Base-by-base conservation (phyloP, 2,113 vertebrate species). In the Pomatostomus ruficeps region DNA sequence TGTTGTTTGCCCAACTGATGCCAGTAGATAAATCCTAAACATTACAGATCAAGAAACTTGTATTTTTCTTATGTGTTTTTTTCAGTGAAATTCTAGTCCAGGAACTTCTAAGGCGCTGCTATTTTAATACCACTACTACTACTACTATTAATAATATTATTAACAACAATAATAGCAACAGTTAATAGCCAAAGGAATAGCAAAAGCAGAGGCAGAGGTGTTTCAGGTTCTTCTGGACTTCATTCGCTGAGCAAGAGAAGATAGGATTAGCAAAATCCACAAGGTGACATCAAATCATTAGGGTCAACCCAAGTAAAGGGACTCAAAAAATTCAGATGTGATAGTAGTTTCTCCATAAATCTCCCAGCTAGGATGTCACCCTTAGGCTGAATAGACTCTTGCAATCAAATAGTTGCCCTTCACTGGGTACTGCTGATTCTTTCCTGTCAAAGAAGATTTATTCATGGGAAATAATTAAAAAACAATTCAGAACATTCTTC, bases 371-470 rank as follows among this genome's bases (percentile, higher is more conserved):
- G n/a, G 49, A 77, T 80, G 70, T 90, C 78, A 93, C 75, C 75
- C 90, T 89, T 61, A 90, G 59, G 59, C 66, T 73, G 71, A 91
- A 76, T 28, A 92, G 84, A 85, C 73, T 52, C 43, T 88, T 67
- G 29, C 77, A 66, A 46, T 90, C 51, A 80, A 88, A 80, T 49
- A 85, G 82, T 74, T 93, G 82, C 71, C 78, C 90, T 96, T 93
- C 91, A 82, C 63, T 43, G 35, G 42, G 15, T 88, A 58, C 58
- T 77, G 78, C 63, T 90, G 92, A 95, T 71, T 91, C 63, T 79
- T 84, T 77, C 67, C 83, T 91, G 75, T 91, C 91, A 96, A 61
- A 86, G 58, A 95, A 95, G 90, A 96, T 95, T 93, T 96, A 95
- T 95, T 65, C 63, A 40, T 71, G 68, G 55, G 48, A 91, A 96